Evolutionary conservation across 35 echinoderm and acorn worm species (phyloP).

Genomic region (Patiria miniata): DNA sequence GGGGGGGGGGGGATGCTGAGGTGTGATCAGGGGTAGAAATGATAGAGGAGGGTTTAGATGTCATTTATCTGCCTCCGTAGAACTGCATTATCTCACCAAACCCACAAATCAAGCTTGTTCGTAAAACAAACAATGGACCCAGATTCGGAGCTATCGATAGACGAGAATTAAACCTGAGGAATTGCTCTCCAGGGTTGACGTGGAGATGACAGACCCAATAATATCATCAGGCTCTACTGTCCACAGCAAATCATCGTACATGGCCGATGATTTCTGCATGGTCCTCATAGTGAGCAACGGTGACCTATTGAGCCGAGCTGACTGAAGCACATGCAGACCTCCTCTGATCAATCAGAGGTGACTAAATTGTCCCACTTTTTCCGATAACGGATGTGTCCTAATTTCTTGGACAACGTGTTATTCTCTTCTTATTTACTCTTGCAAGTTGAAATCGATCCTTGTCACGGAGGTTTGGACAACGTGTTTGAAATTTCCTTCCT

Average conservation of each 20-base stretch:
- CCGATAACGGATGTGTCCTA: not conserved
- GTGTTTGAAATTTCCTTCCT: too few species aligned
- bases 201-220: conserved; percentile 16
- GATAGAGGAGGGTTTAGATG: too few species aligned
- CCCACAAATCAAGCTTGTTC: not conserved
- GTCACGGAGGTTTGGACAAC: not conserved
- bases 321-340: not conserved
- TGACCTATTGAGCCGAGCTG: not conserved
- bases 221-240: not conserved
- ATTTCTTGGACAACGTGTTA: too few species aligned
- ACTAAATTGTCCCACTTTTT: conserved; percentile 27
- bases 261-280: not conserved
- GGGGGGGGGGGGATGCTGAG: too few species aligned
- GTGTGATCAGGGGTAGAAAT: too few species aligned
- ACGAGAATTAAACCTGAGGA: not conserved
- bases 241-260: not conserved
- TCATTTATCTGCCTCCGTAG: too few species aligned
- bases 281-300: not conserved
- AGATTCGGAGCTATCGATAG: not conserved
- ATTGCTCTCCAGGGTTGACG: conserved; percentile 10
- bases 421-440: not conserved
- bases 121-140: conserved; percentile 11
- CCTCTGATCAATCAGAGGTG: not conserved
- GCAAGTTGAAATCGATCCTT: conserved; percentile 1
- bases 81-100: too few species aligned